phyloP scores from a whole-genome alignment of 2,888 invertebrate genomes.

The Phania funesta region DNA sequence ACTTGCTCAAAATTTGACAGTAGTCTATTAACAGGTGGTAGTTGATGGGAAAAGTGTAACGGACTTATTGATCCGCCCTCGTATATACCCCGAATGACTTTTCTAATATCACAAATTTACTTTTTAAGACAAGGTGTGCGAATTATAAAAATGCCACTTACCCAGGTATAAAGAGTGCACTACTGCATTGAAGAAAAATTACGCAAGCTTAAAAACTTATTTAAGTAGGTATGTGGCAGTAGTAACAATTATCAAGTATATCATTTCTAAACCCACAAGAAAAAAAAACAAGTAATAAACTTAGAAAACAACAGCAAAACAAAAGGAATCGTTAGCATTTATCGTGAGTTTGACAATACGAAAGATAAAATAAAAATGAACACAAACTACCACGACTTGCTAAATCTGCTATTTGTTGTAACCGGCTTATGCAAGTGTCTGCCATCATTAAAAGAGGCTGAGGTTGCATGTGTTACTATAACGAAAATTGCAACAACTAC shows the following conservation, averaged over 20 bases:
- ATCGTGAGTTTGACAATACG: constrained; percentile 34
- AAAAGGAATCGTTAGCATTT: constrained; percentile 42
- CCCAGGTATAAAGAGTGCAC: no score
- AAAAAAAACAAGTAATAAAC: neutral
- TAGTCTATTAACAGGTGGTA: no score
- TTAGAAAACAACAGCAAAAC: neutral
- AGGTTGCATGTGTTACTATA: constrained; percentile 21
- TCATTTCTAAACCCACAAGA: constrained; percentile 29
- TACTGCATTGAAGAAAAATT: no score
- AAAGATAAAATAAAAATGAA: constrained; percentile 20
- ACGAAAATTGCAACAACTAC: neutral
- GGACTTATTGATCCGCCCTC: no score
- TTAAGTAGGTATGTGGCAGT: neutral
- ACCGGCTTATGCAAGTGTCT: constrained; percentile 47
- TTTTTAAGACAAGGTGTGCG: no score
- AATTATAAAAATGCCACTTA: no score
- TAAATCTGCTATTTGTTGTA: constrained; percentile 27
- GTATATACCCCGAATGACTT: no score
- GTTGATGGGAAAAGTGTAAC: no score
- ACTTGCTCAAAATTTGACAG: no score
- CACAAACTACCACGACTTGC: neutral
- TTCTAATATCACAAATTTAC: no score
- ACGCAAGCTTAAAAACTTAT: constrained; percentile 6
- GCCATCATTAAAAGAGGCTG: constrained; percentile 31
- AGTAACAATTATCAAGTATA: constrained; percentile 45